Base-by-base conservation (phyloP, 2,113 vertebrate species). In the Casuarius casuarius region DNA sequence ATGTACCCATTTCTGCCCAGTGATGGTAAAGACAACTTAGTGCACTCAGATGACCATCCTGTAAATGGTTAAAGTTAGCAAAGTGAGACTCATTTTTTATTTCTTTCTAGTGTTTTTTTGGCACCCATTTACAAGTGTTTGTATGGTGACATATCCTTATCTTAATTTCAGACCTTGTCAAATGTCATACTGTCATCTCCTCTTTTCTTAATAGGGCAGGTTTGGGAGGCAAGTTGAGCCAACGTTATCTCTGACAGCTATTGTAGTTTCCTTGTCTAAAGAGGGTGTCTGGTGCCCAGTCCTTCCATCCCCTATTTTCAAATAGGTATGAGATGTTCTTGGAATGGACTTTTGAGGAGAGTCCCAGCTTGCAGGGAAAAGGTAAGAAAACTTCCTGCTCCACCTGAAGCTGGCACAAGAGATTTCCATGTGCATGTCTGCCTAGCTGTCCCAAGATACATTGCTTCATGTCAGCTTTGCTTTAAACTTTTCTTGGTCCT, bases 391-490 rank as follows among this genome's bases (percentile, higher is more conserved):
- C 1, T 10, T 38, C 5, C 52, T 90, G 78, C 19, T 84, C 5
- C 12, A 26, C 10, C 7, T 46, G 31, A 74, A 91, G 9, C 10
- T 21, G 51, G 40, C 58, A 76, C 5, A 56, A 58, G 16, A 54
- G 1, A n/a, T 85, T 75, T 90, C 10, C 6, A 26, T 49, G 48
- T 12, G 10, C 3, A 8, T 44, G 25, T 82, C 16, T 49, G 42
- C 5, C 10, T 23, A 44, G 1, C 1, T 42, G 1, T 5, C 3
- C 75, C 29, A 16, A 49, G 9, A 52, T 22, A 25, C 2, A 8
- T 52, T 40, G 8, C 5, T 54, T 82, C 26, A 29, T 11, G 5
- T 49, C 73, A 51, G 22, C 49, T n/a, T 71, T 71, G 46, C 46
- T 20, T 71, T 11, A 51, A n/a, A 12, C 15, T n/a, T n/a, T 21